A percentile compares a stretch with the other conserved stretches of the same genome.
Conservation (phyloP, 2,888 invertebrate genomes). For the Bellardia bayeri region DNA sequence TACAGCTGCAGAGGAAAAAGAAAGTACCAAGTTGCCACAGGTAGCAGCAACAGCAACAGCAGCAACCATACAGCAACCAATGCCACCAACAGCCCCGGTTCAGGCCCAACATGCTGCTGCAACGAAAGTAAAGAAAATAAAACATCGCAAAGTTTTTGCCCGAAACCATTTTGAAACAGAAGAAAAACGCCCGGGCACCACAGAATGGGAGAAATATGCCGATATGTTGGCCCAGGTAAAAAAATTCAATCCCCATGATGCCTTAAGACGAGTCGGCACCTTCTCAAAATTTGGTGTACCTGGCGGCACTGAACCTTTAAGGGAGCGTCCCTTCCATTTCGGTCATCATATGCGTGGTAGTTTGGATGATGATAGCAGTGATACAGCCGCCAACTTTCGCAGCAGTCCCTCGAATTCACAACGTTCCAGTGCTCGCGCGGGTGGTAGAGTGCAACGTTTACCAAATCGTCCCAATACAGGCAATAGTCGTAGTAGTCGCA, state of each 20-base stretch:
- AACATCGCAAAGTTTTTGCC: slow-evolving; percentile 8
- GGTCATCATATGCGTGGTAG: slow-evolving; percentile 38
- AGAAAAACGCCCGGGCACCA: slow-evolving; percentile 78
- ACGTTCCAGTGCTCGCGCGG: slow-evolving; percentile 64
- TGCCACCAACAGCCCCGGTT: not conserved
- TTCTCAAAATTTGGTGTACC: slow-evolving; percentile 48
- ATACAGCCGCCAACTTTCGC: slow-evolving; percentile 56
- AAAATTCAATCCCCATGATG: slow-evolving; percentile 81
- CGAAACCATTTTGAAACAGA: slow-evolving; percentile 3
- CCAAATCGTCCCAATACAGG: slow-evolving; percentile 60
- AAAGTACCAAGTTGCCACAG: not conserved
- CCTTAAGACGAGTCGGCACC: slow-evolving; percentile 75
- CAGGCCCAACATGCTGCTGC: not conserved
- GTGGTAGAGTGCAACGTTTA: slow-evolving; percentile 29
- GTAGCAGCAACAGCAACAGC: no score
- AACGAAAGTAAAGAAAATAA: not conserved
- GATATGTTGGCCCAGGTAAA: slow-evolving; percentile 80
- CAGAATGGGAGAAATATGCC: slow-evolving; percentile 82
- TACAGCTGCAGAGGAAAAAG: not conserved
- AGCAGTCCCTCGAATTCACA: slow-evolving; percentile 64
- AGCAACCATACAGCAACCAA: no score
- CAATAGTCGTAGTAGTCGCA: slow-evolving; percentile 50
- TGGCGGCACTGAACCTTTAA: not conserved
- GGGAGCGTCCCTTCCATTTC: slow-evolving; percentile 36
- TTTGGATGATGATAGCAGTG: slow-evolving; percentile 56